Conservation (phyloP, 2,797 vertebrate genomes). For the Saguinus oedipus region DNA sequence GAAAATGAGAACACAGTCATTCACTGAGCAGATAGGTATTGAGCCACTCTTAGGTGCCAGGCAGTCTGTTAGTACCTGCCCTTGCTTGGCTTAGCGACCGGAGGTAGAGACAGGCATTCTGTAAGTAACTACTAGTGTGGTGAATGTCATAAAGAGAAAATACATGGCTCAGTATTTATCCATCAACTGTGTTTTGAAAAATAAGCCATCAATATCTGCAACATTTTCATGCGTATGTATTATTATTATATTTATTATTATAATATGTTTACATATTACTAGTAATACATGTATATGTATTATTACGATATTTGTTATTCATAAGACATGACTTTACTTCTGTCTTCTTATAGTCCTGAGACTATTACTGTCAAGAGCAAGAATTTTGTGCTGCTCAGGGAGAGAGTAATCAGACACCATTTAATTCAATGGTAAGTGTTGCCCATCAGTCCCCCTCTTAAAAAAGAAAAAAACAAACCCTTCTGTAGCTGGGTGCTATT, state of each 20-base stretch:
- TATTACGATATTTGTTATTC: neutral
- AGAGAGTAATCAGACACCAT: constrained; percentile 9
- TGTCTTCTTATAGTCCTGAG: neutral
- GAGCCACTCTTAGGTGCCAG: neutral
- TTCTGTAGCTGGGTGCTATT: constrained; percentile 56
- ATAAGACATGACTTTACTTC: neutral
- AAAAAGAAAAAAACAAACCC: neutral
- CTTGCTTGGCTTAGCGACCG: neutral
- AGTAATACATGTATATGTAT: too few species aligned
- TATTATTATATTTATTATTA: neutral
- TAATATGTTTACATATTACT: neutral
- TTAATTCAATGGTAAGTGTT: constrained; percentile 18
- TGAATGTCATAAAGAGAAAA: neutral
- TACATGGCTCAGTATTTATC: neutral
- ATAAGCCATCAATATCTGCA: neutral
- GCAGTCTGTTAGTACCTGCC: neutral
- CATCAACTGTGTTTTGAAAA: neutral
- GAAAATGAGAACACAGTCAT: neutral
- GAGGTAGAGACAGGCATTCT: neutral
- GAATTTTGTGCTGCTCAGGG: neutral
- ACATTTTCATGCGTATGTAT: neutral
- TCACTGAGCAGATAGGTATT: neutral
- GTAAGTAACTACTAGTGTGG: neutral
- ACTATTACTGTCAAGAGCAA: neutral
- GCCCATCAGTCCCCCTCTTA: neutral